A percentile compares a stretch with the other conserved stretches of the same genome.
phyloP scores from a whole-genome alignment of 2,888 invertebrate species.

The Macroteleia sp. region DNA sequence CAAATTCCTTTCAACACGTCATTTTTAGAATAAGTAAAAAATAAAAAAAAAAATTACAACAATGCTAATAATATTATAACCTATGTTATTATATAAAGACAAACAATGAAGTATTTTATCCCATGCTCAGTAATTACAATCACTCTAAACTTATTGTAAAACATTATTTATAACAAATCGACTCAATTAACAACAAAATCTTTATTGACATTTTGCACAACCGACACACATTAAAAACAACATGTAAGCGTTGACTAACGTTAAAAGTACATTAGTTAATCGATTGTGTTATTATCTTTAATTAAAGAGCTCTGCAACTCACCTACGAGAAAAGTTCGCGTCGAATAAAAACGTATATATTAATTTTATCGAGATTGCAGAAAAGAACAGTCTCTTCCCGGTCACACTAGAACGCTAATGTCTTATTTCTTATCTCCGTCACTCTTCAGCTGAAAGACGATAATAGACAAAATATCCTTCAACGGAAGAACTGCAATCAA shows the following conservation, averaged over 20 bases:
- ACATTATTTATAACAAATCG: too few species aligned
- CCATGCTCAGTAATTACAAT: too few species aligned
- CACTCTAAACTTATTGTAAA: too few species aligned
- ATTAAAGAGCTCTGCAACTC: conserved; percentile 8
- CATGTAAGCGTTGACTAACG: background rate
- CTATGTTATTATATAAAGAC: too few species aligned
- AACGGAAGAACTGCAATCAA: background rate
- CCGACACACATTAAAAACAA: background rate
- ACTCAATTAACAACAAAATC: conserved; percentile 9
- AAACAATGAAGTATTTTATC: too few species aligned
- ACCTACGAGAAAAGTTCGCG: background rate
- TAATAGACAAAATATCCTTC: background rate
- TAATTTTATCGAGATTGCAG: conserved; percentile 19
- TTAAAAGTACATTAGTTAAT: background rate
- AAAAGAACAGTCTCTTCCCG: conserved; percentile 24
- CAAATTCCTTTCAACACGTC: too few species aligned
- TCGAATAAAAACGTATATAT: conserved; percentile 1
- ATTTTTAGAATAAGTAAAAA: too few species aligned
- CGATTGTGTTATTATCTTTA: background rate
- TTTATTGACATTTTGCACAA: conserved; percentile 1
- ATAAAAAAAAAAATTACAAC: too few species aligned
- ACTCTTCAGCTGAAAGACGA: background rate
- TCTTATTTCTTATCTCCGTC: background rate
- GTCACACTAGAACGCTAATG: conserved; percentile 11
- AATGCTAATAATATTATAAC: too few species aligned